phyloP scores from a whole-genome alignment of 2,113 vertebrate species.

The Pterocles orientalis region DNA sequence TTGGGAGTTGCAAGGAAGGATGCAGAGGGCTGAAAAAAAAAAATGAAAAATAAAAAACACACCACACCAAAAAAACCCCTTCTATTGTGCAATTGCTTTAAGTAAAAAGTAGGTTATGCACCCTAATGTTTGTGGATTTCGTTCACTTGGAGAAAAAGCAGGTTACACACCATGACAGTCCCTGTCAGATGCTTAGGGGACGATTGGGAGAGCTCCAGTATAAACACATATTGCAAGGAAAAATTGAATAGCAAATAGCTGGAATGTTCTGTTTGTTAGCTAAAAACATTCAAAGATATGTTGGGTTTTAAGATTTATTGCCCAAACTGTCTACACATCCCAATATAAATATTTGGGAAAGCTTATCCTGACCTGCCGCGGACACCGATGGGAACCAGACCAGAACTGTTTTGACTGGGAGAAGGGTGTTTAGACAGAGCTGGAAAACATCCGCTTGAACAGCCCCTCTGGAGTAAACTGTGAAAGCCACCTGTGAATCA shows the following conservation, averaged over 20 bases:
- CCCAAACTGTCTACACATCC: background rate
- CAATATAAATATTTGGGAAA: background rate
- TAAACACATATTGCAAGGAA: background rate
- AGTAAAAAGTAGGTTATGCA: background rate
- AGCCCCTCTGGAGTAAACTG: background rate
- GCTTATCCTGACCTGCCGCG: background rate
- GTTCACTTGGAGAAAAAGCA: background rate
- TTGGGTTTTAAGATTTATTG: background rate
- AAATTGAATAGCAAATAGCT: background rate
- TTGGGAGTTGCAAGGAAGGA: background rate
- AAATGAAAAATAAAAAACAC: background rate
- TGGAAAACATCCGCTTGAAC: background rate
- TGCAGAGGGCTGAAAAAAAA: background rate
- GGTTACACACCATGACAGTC: background rate
- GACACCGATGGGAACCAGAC: background rate
- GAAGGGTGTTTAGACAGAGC: rapidly evolving
- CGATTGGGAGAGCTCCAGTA: background rate
- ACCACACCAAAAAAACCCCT: background rate
- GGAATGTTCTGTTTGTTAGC: background rate
- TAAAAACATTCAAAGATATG: background rate
- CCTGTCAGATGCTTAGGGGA: background rate
- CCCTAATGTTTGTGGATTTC: background rate
- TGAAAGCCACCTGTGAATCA: background rate
- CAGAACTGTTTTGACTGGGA: background rate
- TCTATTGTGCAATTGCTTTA: background rate